Percentiles rank a stretch among this genome's conserved stretches.
Evolutionary conservation across 2,797 vertebrate species (phyloP).

Genomic region (Silurus aristotelis): DNA sequence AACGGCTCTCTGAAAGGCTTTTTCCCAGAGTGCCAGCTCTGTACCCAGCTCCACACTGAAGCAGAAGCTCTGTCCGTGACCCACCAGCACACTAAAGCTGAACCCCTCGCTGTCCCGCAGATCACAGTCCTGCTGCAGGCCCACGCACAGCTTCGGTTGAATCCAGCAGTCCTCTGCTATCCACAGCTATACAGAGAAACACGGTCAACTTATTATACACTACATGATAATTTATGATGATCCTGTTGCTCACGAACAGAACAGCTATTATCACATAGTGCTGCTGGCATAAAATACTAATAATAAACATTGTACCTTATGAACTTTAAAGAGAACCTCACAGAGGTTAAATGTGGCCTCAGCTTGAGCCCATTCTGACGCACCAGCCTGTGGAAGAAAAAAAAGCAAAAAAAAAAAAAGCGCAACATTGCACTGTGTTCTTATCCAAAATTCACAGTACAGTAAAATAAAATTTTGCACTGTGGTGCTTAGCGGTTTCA

Average conservation of each 20-base stretch:
- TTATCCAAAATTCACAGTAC: background rate
- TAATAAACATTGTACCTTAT: slow-evolving; percentile 67
- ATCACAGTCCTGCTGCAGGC: slow-evolving; percentile 82
- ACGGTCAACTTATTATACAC: background rate
- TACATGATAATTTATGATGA: background rate
- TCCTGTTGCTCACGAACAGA: background rate
- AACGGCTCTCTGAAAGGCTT: slow-evolving; percentile 88
- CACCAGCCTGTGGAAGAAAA: slow-evolving; percentile 77
- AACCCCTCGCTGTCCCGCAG: slow-evolving; percentile 81
- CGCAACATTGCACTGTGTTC: slow-evolving; percentile 15
- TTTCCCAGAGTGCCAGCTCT: slow-evolving; percentile 88
- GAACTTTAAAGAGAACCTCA: slow-evolving; percentile 96
- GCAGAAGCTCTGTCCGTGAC: slow-evolving; percentile 85
- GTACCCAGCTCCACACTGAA: slow-evolving; percentile 86
- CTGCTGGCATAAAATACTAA: slow-evolving; percentile 17
- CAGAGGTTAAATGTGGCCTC: slow-evolving; percentile 93
- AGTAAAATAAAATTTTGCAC: slow-evolving; percentile 9
- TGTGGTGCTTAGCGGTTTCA: background rate
- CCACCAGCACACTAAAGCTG: slow-evolving; percentile 87
- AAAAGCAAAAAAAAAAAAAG: slow-evolving; percentile 50
- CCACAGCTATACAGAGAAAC: slow-evolving; percentile 78
- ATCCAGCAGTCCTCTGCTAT: slow-evolving; percentile 88
- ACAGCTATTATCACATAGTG: background rate
- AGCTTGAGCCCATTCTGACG: slow-evolving; percentile 85
- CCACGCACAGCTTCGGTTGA: slow-evolving; percentile 85